phyloP scores from a whole-genome alignment of 2,888 invertebrate species.

The Halictus ligatus region DNA sequence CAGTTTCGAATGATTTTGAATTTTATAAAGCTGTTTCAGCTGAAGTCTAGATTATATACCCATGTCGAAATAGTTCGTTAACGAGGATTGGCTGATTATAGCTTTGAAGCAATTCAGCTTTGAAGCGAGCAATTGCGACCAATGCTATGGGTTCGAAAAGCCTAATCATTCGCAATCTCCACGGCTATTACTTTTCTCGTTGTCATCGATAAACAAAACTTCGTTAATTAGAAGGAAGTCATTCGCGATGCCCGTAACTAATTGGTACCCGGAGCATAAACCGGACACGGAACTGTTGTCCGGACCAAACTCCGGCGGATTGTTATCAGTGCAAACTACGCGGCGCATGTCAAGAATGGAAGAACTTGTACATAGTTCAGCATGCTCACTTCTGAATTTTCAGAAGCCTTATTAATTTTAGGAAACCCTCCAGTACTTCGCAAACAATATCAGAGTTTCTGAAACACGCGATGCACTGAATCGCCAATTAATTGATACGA shows the following conservation, averaged over 20 bases:
- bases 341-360: conserved; percentile 23
- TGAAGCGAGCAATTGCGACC: conserved; percentile 71
- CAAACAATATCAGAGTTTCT: neutral
- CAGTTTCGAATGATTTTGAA: neutral
- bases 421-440: neutral
- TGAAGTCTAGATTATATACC: neutral
- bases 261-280: conserved; percentile 80
- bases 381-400: conserved; percentile 37
- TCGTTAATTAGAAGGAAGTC: conserved; percentile 81
- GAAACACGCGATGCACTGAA: neutral
- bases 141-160: conserved; percentile 58
- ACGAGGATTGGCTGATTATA: conserved; percentile 72
- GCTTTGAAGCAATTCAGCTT: conserved; percentile 70
- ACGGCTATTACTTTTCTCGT: conserved; percentile 56
- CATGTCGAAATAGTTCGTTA: neutral
- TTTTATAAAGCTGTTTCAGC: neutral
- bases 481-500: neutral
- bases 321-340: conserved; percentile 55
- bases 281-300: conserved; percentile 63
- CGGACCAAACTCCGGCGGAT: conserved; percentile 60
- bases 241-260: conserved; percentile 80
- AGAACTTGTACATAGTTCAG: conserved; percentile 39
- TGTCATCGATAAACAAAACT: conserved; percentile 79
- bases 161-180: conserved; percentile 38
- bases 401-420: conserved; percentile 39